Base-by-base conservation (phyloP, 2,888 invertebrate genomes). In the Hedychridium roseum region DNA sequence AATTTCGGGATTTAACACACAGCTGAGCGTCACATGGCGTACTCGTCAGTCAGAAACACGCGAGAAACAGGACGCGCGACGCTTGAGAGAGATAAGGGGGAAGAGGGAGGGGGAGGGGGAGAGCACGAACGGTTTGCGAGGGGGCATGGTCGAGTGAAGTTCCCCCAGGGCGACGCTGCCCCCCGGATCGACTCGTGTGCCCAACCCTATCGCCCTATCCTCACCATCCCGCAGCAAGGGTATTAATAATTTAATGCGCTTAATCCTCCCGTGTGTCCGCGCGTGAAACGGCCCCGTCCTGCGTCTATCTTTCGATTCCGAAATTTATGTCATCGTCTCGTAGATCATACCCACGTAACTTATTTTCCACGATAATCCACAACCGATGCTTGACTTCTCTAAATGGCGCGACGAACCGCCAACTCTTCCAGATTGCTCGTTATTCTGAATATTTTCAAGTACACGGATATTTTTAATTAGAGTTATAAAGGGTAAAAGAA, bases 211-310 rank as follows among this genome's bases (percentile, higher is more conserved):
- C 47, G 40, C 50, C 36, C 53, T 43, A 44, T 38, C 38, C 39
- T 30, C 41, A 11, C 17, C 17, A 38, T 27, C 32, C 41, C 34
- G 37, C 23, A 27, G 26, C 21, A 12, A 40, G 49, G 40, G 50
- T 57, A 69, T 72, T 69, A 66, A 74, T 71, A 70, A 72, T 74
- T 71, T 64, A 70, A 68, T 60, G 60, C 64, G 54, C 66, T 68
- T 66, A 67, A 68, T 70, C 60, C 57, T 46, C 47, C 39, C 42
- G 50, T 41, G 44, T 56, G 21, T 31, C 48, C 20, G 34, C 23
- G 31, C 32, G 17, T 5, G 18, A n/a, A n/a, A n/a, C n/a, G n/a
- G n/a, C n/a, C n/a, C n/a, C n/a, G n/a, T n/a, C n/a, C n/a, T n/a
- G n/a, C n/a, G n/a, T n/a, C n/a, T n/a, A n/a, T n/a, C n/a, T n/a